Base-by-base conservation (phyloP, 2,888 invertebrate species). In the Onchidella celtica region DNA sequence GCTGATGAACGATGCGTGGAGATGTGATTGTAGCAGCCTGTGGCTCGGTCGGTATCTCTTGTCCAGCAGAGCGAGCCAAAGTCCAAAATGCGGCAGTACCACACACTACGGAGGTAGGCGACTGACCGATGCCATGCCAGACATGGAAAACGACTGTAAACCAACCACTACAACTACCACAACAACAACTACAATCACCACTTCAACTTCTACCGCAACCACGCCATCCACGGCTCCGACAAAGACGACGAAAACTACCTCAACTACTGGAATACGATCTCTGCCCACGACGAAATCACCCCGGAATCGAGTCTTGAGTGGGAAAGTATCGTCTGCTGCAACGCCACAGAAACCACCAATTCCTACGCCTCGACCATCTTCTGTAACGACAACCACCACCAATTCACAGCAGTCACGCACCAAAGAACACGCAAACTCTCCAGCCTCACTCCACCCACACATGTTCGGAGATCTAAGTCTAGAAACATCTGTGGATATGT, bases 11-110 rank as follows among this genome's bases (percentile, higher is more conserved):
- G 38, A 59, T 84, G 57, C 79, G 76, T 88, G 88, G 88, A 38
- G 59, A 65, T 90, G 90, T 84, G 86, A 87, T 84, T 90, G 90
- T 81, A 74, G 78, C 47, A 79, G 86, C 36, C 82, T 87, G 69
- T 89, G 90, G 90, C 69, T 90, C 78, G 83, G 86, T 3, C 73
- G 75, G 2, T 86, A 83, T 83, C 75, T 85, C 83, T 66, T 85
- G 29, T 40, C 29, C 32, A 70, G 38, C 65, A 24, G 32, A 9
- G 47, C 14, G 34, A 76, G 77, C 32, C 61, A 65, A 3, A 68
- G 77, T 9, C 87, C 89, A 29, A 72, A 78, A 14, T 88, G 88
- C 84, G 79, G 80, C 9, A 32, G 70, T 61, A 85, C 87, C 29
- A 27, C 74, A 24, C 79, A 79, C n/a, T 86, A 83, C 68, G 79